Conservation (phyloP, 2,113 vertebrate species). For the Myrmecobius fasciatus region DNA sequence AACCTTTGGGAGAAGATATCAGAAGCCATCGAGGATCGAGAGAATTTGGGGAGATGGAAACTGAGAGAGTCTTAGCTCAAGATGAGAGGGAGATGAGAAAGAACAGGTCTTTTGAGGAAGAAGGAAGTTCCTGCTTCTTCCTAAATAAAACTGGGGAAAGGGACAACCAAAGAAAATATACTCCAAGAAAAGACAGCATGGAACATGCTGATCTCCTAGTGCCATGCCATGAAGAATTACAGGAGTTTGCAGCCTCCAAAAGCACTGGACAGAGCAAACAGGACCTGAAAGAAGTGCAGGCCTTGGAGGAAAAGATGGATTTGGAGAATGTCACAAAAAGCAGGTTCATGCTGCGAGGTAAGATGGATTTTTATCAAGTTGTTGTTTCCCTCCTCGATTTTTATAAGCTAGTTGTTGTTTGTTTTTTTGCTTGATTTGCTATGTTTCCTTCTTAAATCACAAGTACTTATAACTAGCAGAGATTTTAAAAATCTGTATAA, state of each 20-base stretch:
- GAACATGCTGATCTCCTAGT: conserved; percentile 75
- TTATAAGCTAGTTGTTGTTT: neutral
- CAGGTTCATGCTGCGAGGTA: conserved; percentile 83
- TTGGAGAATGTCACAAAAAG: conserved; percentile 72
- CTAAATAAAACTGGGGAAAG: conserved; percentile 77
- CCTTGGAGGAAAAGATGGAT: conserved; percentile 79
- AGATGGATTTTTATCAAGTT: conserved; percentile 14
- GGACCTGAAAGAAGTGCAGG: conserved; percentile 79
- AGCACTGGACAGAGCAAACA: conserved; percentile 75
- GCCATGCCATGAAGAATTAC: conserved; percentile 74
- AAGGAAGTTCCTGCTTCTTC: conserved; percentile 69
- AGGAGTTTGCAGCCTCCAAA: conserved; percentile 71
- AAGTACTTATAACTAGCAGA: neutral
- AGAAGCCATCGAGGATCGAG: conserved; percentile 79
- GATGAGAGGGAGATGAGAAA: conserved; percentile 80
- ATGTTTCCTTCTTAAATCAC: neutral
- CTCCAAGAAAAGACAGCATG: conserved; percentile 81
- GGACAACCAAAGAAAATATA: conserved; percentile 77
- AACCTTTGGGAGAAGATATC: conserved; percentile 79
- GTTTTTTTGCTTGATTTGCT: neutral
- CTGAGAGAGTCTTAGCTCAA: conserved; percentile 61
- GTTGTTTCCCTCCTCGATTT: neutral
- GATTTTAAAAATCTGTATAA: neutral
- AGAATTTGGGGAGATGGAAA: conserved; percentile 74
- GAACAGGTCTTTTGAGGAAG: conserved; percentile 86